These are phyloP conservation scores for Battus philenor DNA, from an alignment of 1,140 invertebrate genomes.

Conservation along the genomic window DNA sequence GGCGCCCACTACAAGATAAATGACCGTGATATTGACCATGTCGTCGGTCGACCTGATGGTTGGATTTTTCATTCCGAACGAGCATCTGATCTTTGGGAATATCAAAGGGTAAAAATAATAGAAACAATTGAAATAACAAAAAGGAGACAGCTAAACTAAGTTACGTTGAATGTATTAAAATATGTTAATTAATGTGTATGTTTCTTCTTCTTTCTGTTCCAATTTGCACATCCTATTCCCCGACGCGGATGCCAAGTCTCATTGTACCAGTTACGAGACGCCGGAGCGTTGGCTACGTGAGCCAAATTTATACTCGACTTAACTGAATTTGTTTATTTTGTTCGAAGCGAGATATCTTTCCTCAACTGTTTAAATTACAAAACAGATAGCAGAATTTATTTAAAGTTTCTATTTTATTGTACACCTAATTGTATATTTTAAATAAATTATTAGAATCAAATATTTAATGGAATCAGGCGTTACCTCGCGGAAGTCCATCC, in stretches of 20 bases:
- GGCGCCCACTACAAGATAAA: no score
- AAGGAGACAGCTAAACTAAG: no score
- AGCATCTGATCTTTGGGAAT: no score
- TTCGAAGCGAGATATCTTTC: constrained; percentile 20
- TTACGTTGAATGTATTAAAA: background rate
- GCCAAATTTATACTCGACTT: constrained; percentile 36
- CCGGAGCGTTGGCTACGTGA: constrained; percentile 27
- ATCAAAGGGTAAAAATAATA: no score
- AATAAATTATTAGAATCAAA: no score
- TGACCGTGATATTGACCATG: no score
- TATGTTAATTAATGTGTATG: constrained; percentile 12
- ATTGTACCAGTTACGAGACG: constrained; percentile 3
- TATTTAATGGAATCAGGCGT: no score
- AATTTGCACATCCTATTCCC: constrained; percentile 10
- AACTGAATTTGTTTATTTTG: constrained; percentile 22
- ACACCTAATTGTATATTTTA: no score
- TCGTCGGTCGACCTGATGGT: no score
- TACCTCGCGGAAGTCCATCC: no score
- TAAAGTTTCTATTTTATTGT: background rate
- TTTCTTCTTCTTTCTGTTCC: constrained; percentile 5
- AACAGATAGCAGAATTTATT: constrained; percentile 1
- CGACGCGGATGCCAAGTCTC: constrained; percentile 12
- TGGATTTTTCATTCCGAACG: no score
- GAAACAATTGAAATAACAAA: no score
- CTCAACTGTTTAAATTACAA: background rate